These are phyloP conservation scores for Galbula dea DNA, from an alignment of 2,113 vertebrate species.

Conservation along the genomic window DNA sequence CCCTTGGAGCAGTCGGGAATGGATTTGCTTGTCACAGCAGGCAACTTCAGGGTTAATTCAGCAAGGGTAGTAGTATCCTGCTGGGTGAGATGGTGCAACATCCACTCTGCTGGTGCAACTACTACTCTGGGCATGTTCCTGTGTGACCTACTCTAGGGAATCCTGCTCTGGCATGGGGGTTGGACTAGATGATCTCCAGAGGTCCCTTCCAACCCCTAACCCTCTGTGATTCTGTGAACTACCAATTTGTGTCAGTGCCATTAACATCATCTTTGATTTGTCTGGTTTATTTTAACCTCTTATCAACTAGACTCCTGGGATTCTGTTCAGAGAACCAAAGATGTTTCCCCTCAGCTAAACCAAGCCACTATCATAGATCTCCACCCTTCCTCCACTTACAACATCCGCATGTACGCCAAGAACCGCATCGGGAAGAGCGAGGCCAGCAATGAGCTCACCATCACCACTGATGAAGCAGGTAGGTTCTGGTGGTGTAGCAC, in stretches of 20 bases:
- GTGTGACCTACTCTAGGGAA: no score
- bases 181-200: no score
- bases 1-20: not conserved
- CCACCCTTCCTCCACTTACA: conserved; percentile 98
- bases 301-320: conserved; percentile 89
- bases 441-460: conserved; percentile 98
- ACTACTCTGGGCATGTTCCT: no score
- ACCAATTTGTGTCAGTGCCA: not conserved
- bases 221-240: no score
- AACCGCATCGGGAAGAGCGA: conserved; percentile 97
- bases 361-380: conserved; percentile 99
- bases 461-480: conserved; percentile 99
- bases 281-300: conserved; percentile 31
- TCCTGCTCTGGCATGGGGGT: no score
- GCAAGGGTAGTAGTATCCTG: no score
- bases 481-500: not conserved
- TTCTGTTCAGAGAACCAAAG: conserved; percentile 97
- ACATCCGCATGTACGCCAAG: conserved; percentile 98
- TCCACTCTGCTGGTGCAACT: no score
- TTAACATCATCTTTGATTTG: not conserved
- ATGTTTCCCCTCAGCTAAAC: conserved; percentile 97
- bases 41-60: not conserved
- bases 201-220: no score
- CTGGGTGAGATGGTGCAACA: not conserved
- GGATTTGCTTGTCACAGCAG: not conserved